These are phyloP conservation scores for Diadegma fenestrale DNA, from an alignment of 2,888 invertebrate genomes.

Conservation along the genomic window DNA sequence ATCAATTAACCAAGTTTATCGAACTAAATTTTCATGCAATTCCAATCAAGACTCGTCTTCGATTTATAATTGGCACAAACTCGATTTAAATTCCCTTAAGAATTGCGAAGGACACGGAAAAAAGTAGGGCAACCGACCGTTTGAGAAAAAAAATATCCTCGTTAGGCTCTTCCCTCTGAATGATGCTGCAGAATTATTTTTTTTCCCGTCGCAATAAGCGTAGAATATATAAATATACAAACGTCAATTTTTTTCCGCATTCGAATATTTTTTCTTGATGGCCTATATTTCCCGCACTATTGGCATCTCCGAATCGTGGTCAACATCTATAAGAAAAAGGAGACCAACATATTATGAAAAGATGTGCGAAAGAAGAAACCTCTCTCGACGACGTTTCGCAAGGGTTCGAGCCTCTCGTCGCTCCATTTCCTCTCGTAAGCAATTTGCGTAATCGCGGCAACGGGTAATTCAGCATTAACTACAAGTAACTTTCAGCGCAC, in stretches of 20 bases:
- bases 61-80: background rate
- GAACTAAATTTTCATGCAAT: background rate
- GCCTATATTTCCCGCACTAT: background rate
- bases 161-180: background rate
- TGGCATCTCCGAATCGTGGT: conserved; percentile 39
- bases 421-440: conserved; percentile 80
- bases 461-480: conserved; percentile 19
- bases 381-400: conserved; percentile 54
- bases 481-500: conserved; percentile 25
- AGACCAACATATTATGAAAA: conserved; percentile 7
- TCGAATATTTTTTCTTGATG: background rate
- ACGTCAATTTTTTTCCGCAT: background rate
- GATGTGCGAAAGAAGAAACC: conserved; percentile 28
- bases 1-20: background rate
- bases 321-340: conserved; percentile 10
- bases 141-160: conserved; percentile 12
- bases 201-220: no score
- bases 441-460: conserved; percentile 79
- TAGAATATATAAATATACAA: conserved; percentile 7
- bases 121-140: conserved; percentile 10
- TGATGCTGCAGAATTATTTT: conserved; percentile 18
- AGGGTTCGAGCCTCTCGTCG: conserved; percentile 65
- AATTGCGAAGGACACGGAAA: background rate
- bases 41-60: background rate
- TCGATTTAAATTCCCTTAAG: background rate